Evolutionary conservation across 1,140 invertebrate species (phyloP).

Genomic region (Diuraphis noxia): DNA sequence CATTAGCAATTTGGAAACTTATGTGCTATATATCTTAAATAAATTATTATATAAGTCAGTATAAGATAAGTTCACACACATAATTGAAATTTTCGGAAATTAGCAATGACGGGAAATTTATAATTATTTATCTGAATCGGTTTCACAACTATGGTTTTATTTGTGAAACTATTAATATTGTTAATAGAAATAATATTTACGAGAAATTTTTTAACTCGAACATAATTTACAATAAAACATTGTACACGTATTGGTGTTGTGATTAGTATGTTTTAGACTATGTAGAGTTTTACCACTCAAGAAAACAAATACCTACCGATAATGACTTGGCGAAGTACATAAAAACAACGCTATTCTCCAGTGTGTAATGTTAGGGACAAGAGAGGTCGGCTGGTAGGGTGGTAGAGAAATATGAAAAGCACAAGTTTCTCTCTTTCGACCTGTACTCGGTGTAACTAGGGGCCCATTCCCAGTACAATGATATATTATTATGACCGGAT

Average conservation of each 20-base stretch:
- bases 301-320: not conserved
- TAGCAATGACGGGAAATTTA: not conserved
- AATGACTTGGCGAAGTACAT: not conserved
- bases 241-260: not conserved
- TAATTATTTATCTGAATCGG: not conserved
- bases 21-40: not conserved
- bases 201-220: not conserved
- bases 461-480: conserved; percentile 26
- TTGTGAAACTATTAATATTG: not conserved
- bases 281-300: not conserved
- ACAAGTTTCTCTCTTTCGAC: conserved; percentile 4
- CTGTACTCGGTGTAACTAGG: conserved; percentile 7
- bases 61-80: not conserved
- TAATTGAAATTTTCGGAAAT: not conserved
- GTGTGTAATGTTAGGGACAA: not conserved
- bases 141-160: not conserved
- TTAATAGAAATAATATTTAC: not conserved
- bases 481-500: conserved; percentile 44
- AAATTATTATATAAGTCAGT: not conserved
- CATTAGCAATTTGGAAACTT: not conserved
- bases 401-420: conserved; percentile 16
- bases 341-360: not conserved
- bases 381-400: not conserved
- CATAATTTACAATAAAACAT: not conserved
- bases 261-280: not conserved